Evolutionary conservation across 2,797 vertebrate genomes (phyloP).

Genomic region (Anas bahamensis): DNA sequence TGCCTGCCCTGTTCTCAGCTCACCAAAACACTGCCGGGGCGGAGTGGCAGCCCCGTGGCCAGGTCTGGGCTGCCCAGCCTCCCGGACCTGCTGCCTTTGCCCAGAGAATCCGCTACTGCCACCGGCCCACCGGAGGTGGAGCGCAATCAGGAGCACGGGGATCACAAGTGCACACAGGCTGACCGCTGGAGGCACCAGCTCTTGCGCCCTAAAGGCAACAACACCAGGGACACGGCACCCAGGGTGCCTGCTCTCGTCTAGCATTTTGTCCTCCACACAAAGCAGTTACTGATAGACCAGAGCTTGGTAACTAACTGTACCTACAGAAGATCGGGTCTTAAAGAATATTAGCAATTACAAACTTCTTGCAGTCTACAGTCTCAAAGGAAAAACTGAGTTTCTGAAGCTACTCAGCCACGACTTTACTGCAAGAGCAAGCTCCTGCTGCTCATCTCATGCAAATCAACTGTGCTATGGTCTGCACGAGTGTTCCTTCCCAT

Average conservation of each 20-base stretch:
- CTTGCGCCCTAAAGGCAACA: not conserved
- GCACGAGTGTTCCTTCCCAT: not conserved
- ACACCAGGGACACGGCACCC: too few relatives aligned
- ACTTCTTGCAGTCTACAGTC: not conserved
- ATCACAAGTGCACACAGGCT: not conserved
- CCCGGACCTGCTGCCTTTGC: not conserved
- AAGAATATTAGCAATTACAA: not conserved
- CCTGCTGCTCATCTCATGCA: not conserved
- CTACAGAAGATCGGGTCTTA: not conserved
- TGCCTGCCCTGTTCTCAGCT: not conserved
- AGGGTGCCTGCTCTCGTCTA: not conserved
- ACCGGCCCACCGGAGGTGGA: not conserved
- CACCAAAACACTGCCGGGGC: not conserved
- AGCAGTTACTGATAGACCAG: not conserved
- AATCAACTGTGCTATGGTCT: not conserved
- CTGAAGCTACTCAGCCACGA: not conserved
- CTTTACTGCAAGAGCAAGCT: not conserved
- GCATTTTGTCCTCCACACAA: not conserved
- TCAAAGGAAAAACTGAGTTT: not conserved
- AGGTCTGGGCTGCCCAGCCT: not conserved
- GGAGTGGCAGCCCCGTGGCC: accelerated
- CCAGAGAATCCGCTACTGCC: not conserved
- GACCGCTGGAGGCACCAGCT: not conserved
- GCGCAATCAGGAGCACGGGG: not conserved
- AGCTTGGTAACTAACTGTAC: not conserved